These are phyloP conservation scores for Heliocidaris tuberculata DNA, from an alignment of 35 echinoderm and acorn worm species.

Conservation along the genomic window DNA sequence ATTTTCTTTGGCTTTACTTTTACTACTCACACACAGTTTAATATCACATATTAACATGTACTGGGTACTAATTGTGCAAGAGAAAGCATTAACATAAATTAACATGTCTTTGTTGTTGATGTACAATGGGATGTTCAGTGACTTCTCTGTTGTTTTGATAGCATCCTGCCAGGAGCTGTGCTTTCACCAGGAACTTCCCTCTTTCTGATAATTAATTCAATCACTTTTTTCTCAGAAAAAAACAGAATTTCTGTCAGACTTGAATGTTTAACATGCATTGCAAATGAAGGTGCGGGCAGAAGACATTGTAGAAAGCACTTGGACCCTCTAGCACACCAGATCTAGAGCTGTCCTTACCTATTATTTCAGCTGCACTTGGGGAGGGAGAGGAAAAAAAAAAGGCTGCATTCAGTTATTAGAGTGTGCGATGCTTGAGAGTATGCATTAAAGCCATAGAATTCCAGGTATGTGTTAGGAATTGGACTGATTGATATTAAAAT, in stretches of 20 bases:
- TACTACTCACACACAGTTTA: background rate
- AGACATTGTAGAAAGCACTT: background rate
- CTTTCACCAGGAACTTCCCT: background rate
- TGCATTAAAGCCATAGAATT: background rate
- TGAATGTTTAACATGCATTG: background rate
- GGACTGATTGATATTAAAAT: background rate
- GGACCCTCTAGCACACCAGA: background rate
- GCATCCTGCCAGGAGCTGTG: background rate
- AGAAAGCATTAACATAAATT: background rate
- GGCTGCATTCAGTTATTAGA: background rate
- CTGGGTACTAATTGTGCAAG: background rate
- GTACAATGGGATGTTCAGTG: background rate
- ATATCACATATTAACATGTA: background rate
- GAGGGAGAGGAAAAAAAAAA: background rate
- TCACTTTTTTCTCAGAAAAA: background rate
- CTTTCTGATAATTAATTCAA: background rate
- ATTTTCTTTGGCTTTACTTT: background rate
- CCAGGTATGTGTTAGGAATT: background rate
- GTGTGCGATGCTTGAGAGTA: background rate
- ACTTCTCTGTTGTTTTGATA: background rate
- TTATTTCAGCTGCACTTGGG: background rate
- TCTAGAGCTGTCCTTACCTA: background rate
- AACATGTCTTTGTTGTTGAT: no score
- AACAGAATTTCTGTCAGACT: background rate
- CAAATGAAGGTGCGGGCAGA: background rate